Percentiles rank a stretch among this genome's conserved stretches.
phyloP scores from a whole-genome alignment of 2,113 vertebrate genomes.

The Halichoeres trimaculatus region DNA sequence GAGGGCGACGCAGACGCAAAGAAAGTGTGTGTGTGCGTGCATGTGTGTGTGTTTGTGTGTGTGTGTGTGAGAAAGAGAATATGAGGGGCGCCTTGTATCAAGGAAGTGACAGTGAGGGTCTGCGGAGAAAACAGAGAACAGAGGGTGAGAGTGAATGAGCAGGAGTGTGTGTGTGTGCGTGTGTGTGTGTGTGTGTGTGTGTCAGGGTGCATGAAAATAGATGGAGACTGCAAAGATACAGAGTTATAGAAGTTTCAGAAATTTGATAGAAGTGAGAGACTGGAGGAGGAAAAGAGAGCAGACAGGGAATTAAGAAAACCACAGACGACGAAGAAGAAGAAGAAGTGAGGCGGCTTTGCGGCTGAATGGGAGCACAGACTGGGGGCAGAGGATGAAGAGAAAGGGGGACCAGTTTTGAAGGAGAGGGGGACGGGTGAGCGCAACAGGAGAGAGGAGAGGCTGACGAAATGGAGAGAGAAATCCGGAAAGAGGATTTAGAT shows the following conservation, averaged over 20 bases:
- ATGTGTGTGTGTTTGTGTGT: too few species aligned
- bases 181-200: slow-evolving; percentile 6
- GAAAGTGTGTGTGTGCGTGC: not conserved
- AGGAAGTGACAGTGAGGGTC: slow-evolving; percentile 53
- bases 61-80: slow-evolving; percentile 4
- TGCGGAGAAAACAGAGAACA: slow-evolving; percentile 49
- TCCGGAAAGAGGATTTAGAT: slow-evolving; percentile 74
- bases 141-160: slow-evolving; percentile 30
- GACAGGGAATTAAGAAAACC: slow-evolving; percentile 57
- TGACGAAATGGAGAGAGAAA: slow-evolving; percentile 74
- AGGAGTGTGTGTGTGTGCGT: not conserved
- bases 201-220: slow-evolving; percentile 58
- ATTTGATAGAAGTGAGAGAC: slow-evolving; percentile 9
- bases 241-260: slow-evolving; percentile 48
- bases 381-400: slow-evolving; percentile 19
- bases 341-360: slow-evolving; percentile 48
- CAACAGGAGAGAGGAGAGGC: slow-evolving; percentile 55
- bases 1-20: slow-evolving; percentile 37
- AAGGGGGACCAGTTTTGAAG: slow-evolving; percentile 39
- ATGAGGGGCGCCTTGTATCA: slow-evolving; percentile 39
- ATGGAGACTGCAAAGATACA: slow-evolving; percentile 18
- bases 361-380: slow-evolving; percentile 26
- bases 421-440: slow-evolving; percentile 42
- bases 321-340: slow-evolving; percentile 26
- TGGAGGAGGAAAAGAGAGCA: slow-evolving; percentile 19